phyloP scores from a whole-genome alignment of 2,797 vertebrate genomes.

The Centropyge bicolor region DNA sequence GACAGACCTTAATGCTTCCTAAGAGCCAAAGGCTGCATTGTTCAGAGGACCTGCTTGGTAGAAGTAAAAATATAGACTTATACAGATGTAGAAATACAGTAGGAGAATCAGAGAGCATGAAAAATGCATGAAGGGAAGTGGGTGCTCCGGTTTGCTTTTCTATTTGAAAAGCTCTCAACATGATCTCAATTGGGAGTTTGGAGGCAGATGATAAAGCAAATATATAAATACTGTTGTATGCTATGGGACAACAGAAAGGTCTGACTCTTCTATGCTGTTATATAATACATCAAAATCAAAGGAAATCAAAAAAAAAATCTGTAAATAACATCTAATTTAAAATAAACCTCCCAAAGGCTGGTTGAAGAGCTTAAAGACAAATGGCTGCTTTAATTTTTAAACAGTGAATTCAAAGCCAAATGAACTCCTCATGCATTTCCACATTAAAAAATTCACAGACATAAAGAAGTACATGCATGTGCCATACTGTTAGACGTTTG shows the following conservation, averaged over 20 bases:
- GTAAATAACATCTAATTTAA: background rate
- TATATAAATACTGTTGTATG: constrained; percentile 71
- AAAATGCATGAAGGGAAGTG: constrained; percentile 81
- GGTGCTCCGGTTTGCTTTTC: constrained; percentile 65
- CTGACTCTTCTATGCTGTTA: background rate
- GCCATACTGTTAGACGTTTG: constrained; percentile 20
- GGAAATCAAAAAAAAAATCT: background rate
- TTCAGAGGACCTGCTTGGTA: constrained; percentile 58
- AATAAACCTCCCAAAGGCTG: background rate
- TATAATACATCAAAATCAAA: background rate
- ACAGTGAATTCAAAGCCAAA: constrained; percentile 17
- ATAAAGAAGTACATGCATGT: background rate
- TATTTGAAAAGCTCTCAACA: constrained; percentile 75
- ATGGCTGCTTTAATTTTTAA: constrained; percentile 9
- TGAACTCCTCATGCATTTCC: background rate
- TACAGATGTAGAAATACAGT: constrained; percentile 81
- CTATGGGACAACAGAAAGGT: constrained; percentile 18
- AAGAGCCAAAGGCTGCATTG: constrained; percentile 76
- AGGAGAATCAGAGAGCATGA: constrained; percentile 74
- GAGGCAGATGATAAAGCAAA: constrained; percentile 60
- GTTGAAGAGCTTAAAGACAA: background rate
- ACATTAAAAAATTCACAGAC: constrained; percentile 1
- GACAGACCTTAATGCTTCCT: constrained; percentile 75
- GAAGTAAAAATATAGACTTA: constrained; percentile 73
- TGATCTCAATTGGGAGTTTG: constrained; percentile 78